Evolutionary conservation across 2,888 invertebrate species (phyloP).

Genomic region (Amblyjoppa fuscipennis): DNA sequence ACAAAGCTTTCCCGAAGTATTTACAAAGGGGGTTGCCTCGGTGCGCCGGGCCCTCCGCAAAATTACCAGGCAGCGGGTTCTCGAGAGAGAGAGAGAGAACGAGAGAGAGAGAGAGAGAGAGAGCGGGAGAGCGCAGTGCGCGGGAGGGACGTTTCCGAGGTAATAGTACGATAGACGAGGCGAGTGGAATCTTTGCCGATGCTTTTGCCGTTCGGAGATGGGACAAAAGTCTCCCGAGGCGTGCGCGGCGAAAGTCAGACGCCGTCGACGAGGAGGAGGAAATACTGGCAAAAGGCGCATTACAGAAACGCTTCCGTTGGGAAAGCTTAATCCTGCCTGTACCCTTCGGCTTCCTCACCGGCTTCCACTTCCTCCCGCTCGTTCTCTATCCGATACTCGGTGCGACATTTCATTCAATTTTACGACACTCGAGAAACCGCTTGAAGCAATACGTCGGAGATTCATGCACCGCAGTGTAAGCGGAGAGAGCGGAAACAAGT

Average conservation of each 20-base stretch:
- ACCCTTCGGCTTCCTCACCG: conserved; percentile 17
- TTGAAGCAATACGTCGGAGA: conserved; percentile 49
- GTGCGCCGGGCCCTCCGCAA: conserved; percentile 61
- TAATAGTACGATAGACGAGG: conserved; percentile 38
- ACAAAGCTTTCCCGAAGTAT: conserved; percentile 72
- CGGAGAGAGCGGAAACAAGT: conserved; percentile 45
- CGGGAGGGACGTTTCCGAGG: background rate
- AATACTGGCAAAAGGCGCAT: conserved; percentile 50
- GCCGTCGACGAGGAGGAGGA: conserved; percentile 12
- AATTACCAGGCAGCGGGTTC: conserved; percentile 62
- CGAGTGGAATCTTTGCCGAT: conserved; percentile 60
- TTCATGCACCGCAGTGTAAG: conserved; percentile 38
- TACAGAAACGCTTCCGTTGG: conserved; percentile 64
- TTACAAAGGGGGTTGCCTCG: conserved; percentile 62
- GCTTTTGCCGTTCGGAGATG: conserved; percentile 53
- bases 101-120: background rate
- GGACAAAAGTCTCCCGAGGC: conserved; percentile 55
- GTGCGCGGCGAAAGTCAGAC: conserved; percentile 53
- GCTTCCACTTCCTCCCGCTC: conserved; percentile 19
- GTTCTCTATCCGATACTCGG: conserved; percentile 37
- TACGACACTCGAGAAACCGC: conserved; percentile 60
- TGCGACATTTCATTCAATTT: conserved; percentile 66
- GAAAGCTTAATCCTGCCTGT: conserved; percentile 57
- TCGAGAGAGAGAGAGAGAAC: background rate
- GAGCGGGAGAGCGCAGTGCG: conserved; percentile 6